Evolutionary conservation across 2,888 invertebrate species (phyloP), one percentile per base, ranked within the genome.

Genomic region (Amblyjoppa fuscipennis): DNA sequence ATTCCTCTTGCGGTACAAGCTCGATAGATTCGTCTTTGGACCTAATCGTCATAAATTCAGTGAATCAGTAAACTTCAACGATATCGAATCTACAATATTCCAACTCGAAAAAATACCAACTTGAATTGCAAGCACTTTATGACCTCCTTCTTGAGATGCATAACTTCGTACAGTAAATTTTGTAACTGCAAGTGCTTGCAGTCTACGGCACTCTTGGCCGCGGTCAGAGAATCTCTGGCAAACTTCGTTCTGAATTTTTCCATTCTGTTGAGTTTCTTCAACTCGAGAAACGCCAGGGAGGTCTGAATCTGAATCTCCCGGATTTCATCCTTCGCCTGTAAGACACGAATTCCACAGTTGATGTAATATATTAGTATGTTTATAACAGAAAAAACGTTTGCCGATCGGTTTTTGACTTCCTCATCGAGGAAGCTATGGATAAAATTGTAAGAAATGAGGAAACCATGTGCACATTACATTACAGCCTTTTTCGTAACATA

Each of bases 1-100:
- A 99, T 91, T 98, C 97, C 81, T 97, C 97, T 74, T 97, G 95
- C 0, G 97, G 94, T 1, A 99, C 97, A 73, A 99, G 95, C 91
- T 98, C 97, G 90, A 99, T 98, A 92, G 97, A 97, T 94, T 99
- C 98, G 95, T 99, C 98, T 93, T 98, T 98, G 11, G 99, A 99
- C 93, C 97, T 97, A 91, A 20, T 56, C 11, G 11, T 90, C 87
- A 81, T 6, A 84, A 87, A 56, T 61, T 69, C 7, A 34, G 49
- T 7, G 13, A 53, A 73, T 68, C 69, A 38, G 83, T 79, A 84
- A 70, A 64, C 79, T 34, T 75, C 28, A 11, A 34, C 0, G n/a
- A 70, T 73, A 79, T 61, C 64, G 59, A 64, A 53, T 68, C 68
- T 51, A 71, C 3, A 6, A 45, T 66, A 77, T 51, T 45, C 4